phyloP scores from a whole-genome alignment of 2,113 vertebrate species.

The Platycercus adscitus region DNA sequence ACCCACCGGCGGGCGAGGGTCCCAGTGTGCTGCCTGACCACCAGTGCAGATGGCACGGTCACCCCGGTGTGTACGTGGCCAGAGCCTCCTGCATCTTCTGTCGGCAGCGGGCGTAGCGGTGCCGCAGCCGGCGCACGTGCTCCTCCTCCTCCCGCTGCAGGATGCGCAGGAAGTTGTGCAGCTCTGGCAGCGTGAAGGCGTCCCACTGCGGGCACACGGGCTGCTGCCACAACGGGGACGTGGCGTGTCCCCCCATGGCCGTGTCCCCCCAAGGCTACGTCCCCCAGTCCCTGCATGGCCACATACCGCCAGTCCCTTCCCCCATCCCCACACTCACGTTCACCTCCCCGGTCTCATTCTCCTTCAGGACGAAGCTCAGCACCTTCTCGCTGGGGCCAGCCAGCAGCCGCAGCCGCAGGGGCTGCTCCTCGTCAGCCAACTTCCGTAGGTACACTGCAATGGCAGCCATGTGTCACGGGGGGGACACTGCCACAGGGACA shows the following conservation, averaged over 20 bases:
- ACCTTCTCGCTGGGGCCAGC: slow-evolving; percentile 90
- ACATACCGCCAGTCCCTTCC: background rate
- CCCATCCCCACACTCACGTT: slow-evolving; percentile 85
- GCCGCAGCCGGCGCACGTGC: slow-evolving; percentile 86
- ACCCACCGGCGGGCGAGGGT: background rate
- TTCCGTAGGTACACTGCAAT: slow-evolving; percentile 86
- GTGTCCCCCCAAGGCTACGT: too few relatives aligned
- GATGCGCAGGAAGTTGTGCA: slow-evolving; percentile 93
- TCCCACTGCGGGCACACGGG: slow-evolving; percentile 83
- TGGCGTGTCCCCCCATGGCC: rapidly evolving
- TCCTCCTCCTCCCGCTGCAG: slow-evolving; percentile 93
- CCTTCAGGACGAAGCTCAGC: slow-evolving; percentile 90
- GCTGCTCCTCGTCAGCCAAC: slow-evolving; percentile 85
- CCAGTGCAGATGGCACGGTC: background rate
- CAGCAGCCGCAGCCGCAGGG: slow-evolving; percentile 86
- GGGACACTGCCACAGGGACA: background rate
- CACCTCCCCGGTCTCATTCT: slow-evolving; percentile 94
- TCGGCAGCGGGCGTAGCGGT: slow-evolving; percentile 86
- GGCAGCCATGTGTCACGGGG: rapidly evolving
- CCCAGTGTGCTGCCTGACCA: background rate
- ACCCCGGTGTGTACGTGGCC: slow-evolving; percentile 81
- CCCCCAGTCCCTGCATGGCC: background rate
- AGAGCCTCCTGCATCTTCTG: slow-evolving; percentile 87
- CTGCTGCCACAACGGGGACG: background rate
- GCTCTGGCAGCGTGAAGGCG: slow-evolving; percentile 90